Evolutionary conservation across 2,113 vertebrate genomes (phyloP).

Genomic region (Percina caprodes): DNA sequence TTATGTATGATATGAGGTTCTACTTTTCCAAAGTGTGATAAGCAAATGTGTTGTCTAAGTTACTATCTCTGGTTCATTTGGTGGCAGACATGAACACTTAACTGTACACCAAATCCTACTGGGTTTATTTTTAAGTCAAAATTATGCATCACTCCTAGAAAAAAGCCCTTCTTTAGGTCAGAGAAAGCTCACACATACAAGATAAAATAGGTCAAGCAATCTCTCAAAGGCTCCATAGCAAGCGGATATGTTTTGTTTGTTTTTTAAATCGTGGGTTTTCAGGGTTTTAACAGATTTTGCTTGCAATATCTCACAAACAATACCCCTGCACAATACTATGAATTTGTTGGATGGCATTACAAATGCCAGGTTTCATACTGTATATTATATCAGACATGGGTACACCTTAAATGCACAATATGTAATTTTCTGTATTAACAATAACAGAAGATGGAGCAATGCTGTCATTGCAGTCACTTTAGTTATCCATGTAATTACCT

Average conservation of each 20-base stretch:
- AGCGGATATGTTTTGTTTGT: conserved; percentile 31
- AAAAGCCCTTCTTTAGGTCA: conserved; percentile 22
- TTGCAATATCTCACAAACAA: conserved; percentile 2
- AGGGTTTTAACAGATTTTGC: conserved; percentile 22
- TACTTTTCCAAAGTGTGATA: not conserved
- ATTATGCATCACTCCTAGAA: conserved; percentile 12
- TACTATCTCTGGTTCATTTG: not conserved
- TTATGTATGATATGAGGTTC: not conserved
- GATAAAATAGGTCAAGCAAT: conserved; percentile 15
- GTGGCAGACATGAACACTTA: not conserved
- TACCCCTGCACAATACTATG: not conserved
- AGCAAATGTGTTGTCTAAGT: conserved; percentile 1
- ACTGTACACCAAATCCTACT: not conserved
- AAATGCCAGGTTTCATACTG: not conserved
- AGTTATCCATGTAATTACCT: conserved; percentile 12
- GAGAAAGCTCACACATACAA: conserved; percentile 13
- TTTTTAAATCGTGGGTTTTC: conserved; percentile 34
- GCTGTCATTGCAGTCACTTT: too few species aligned
- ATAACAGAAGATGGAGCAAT: too few species aligned
- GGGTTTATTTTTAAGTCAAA: conserved; percentile 10
- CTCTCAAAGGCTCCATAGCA: conserved; percentile 22
- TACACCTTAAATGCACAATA: too few species aligned
- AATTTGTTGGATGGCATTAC: not conserved
- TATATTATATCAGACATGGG: not conserved
- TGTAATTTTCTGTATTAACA: too few species aligned